These are phyloP conservation scores for Cherax destructor DNA, from an alignment of 1,140 invertebrate genomes.

Conservation along the genomic window DNA sequence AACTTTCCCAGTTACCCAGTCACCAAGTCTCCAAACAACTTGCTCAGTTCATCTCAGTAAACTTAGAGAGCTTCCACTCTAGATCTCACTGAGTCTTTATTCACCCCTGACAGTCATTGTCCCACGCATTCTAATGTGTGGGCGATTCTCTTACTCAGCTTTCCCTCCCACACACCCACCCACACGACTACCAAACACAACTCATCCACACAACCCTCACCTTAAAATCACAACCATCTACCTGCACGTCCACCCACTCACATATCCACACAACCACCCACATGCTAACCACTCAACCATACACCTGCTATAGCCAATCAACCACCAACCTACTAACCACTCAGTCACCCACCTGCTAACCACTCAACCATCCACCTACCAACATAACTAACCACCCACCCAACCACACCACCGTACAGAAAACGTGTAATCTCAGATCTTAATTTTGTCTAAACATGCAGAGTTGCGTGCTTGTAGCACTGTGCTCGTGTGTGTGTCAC, in stretches of 20 bases:
- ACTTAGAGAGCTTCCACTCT: too few relatives aligned
- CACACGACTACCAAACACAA: background rate
- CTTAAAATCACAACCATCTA: too few relatives aligned
- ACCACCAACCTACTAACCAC: background rate
- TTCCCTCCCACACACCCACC: background rate
- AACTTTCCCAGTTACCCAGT: too few relatives aligned
- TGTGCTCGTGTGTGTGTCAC: background rate
- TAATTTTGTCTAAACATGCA: constrained; percentile 1
- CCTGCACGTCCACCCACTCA: too few relatives aligned
- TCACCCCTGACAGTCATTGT: too few relatives aligned
- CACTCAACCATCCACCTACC: background rate
- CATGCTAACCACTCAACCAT: background rate
- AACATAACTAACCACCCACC: background rate
- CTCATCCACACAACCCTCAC: background rate
- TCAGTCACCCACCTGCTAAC: background rate
- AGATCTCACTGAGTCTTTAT: too few relatives aligned
- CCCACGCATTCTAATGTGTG: too few relatives aligned
- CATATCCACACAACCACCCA: background rate
- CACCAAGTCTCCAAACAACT: too few relatives aligned
- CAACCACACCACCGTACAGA: background rate
- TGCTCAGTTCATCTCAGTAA: too few relatives aligned
- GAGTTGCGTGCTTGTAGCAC: background rate
- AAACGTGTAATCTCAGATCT: constrained; percentile 9
- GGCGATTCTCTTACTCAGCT: too few relatives aligned
- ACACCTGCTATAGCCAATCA: background rate